Evolutionary conservation across 2,113 vertebrate species (phyloP), one percentile per base, ranked within the genome.

Genomic region (Trichechus manatus): DNA sequence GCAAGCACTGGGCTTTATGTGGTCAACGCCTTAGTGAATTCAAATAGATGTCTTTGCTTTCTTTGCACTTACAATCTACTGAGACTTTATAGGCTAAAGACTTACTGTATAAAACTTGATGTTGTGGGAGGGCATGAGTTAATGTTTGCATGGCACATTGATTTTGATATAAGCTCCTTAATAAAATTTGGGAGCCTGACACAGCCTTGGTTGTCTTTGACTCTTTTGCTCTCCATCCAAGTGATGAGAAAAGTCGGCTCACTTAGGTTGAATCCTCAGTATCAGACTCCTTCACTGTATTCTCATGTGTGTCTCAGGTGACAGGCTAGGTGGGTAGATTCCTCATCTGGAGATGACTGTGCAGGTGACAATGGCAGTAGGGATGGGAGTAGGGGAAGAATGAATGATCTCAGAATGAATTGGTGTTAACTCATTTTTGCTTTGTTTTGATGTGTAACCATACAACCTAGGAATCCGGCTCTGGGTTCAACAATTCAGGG

Each of bases 311-410:
- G 22, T 92, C 64, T 92, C 64, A 44, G 59, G 75, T 59, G 20
- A 23, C 47, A 84, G 87, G 56, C 25, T 42, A 44, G 5, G 36
- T 68, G 47, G 77, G 13, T 25, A 39, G 42, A 31, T 53, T 70
- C 44, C 50, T 31, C 50, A 27, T 25, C 13, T 25, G 63, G 39
- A 33, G 79, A 1, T 23, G 77, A 78, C 29, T 64, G n/a, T 80
- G 11, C 23, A 42, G 29, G 19, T 36, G 81, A 64, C 11, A 20
- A 39, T 22, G 59, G 25, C 1, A 10, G 15, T 13, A 11, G 47
- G 0, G 5, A 9, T 50, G 42, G 42, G 56, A 31, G 0, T 11
- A 66, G 29, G 8, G 29, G 22, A 1, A 1, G 14, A 25, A n/a
- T 50, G 14, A 25, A n/a, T 50, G 22, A 80, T 44, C 9, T 68